These are phyloP conservation scores for Puntigrus tetrazona DNA, from an alignment of 2,113 vertebrate genomes.

Conservation along the genomic window DNA sequence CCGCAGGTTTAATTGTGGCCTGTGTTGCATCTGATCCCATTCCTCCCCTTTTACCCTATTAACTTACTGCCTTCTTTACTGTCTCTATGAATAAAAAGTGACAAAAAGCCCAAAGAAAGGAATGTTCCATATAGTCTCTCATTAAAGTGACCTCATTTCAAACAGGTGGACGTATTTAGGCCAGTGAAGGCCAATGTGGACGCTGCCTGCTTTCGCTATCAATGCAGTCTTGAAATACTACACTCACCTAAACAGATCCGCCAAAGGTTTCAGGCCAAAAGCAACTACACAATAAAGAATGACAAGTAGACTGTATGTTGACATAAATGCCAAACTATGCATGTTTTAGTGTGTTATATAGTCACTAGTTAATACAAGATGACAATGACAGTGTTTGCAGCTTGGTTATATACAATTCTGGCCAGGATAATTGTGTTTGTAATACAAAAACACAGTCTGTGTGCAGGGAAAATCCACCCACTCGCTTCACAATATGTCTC, in stretches of 20 bases:
- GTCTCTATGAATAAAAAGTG: constrained; percentile 20
- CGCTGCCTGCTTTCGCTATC: constrained; percentile 2
- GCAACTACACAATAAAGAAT: neutral
- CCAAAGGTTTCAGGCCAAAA: constrained; percentile 11
- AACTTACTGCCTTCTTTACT: neutral
- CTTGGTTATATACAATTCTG: neutral
- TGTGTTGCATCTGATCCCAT: neutral
- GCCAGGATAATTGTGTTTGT: neutral
- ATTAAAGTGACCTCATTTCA: constrained; percentile 27
- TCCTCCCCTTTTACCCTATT: neutral
- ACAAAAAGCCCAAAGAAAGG: constrained; percentile 1
- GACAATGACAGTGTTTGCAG: neutral
- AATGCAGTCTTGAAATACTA: constrained; percentile 6
- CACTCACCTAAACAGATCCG: constrained; percentile 2
- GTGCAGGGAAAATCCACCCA: neutral
- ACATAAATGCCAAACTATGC: neutral
- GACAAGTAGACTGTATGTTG: neutral
- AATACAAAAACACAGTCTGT: neutral
- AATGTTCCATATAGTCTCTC: constrained; percentile 3
- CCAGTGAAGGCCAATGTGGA: constrained; percentile 21
- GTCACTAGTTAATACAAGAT: neutral
- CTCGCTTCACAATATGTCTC: neutral
- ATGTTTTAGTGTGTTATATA: neutral
- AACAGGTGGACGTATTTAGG: constrained; percentile 26
- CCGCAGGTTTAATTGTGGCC: neutral